Conservation (phyloP, 2,888 invertebrate genomes). For the Acheta domesticus region DNA sequence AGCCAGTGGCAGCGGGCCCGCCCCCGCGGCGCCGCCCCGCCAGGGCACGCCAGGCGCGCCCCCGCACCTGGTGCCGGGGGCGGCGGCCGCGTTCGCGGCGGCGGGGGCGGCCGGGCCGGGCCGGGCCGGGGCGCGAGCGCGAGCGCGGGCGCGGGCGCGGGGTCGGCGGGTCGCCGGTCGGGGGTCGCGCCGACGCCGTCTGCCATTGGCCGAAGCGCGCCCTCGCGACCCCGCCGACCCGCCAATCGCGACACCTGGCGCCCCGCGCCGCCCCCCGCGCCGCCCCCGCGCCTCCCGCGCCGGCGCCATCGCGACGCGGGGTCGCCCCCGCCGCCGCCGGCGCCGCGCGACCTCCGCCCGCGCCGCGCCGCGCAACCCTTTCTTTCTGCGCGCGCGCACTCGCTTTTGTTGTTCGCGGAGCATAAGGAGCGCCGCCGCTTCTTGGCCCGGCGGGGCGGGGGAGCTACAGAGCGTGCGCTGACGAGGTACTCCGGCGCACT, state of each 20-base stretch:
- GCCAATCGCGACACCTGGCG: slow-evolving; percentile 10
- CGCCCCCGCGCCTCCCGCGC: background rate
- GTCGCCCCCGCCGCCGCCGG: background rate
- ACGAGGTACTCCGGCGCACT: too few relatives aligned
- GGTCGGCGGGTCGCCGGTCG: background rate
- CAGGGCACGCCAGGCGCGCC: background rate
- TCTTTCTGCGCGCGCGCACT: background rate
- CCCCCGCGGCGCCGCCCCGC: background rate
- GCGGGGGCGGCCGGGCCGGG: too few relatives aligned
- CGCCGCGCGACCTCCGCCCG: background rate
- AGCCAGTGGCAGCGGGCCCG: background rate
- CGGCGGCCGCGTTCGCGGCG: too few relatives aligned
- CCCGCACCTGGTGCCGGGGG: background rate
- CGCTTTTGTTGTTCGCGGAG: background rate
- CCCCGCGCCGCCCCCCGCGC: background rate
- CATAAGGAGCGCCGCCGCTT: too few relatives aligned
- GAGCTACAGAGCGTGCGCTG: too few relatives aligned
- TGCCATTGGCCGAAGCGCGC: background rate
- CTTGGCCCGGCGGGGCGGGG: too few relatives aligned
- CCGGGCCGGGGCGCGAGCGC: background rate
- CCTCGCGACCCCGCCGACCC: slow-evolving; percentile 1
- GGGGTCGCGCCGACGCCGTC: background rate
- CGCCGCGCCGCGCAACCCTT: background rate
- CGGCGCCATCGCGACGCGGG: background rate
- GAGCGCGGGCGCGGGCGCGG: background rate